phyloP scores from a whole-genome alignment of 2,113 vertebrate genomes.

The Rhinichthys klamathensis region DNA sequence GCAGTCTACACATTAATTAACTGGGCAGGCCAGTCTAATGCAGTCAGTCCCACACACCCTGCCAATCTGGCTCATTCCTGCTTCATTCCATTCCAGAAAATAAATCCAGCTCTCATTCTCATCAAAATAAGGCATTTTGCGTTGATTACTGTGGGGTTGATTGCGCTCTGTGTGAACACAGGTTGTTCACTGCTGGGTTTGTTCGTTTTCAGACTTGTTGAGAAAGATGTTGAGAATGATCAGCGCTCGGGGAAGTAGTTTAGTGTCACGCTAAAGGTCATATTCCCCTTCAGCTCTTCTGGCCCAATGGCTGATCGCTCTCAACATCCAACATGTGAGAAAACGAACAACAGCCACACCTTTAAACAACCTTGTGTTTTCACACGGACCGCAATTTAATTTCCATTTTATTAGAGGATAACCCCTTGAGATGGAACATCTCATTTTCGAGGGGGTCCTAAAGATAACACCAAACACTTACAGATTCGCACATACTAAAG shows the following conservation, averaged over 20 bases:
- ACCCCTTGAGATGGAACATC: too few species aligned
- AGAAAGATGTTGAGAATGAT: constrained; percentile 7
- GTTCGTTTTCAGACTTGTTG: not conserved
- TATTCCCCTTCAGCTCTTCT: not conserved
- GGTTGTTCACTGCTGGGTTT: not conserved
- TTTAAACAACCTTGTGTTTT: too few species aligned
- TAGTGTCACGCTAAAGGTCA: not conserved
- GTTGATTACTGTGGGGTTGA: constrained; percentile 43
- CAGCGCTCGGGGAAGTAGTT: not conserved
- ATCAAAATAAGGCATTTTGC: constrained; percentile 58
- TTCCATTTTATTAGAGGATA: too few species aligned
- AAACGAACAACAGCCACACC: not conserved
- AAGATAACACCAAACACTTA: too few species aligned
- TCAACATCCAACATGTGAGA: not conserved
- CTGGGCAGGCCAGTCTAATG: constrained; percentile 47
- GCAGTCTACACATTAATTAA: constrained; percentile 61
- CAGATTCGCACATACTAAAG: too few species aligned
- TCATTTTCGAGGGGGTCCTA: too few species aligned
- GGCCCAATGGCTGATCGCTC: not conserved
- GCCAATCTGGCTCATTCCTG: constrained; percentile 53
- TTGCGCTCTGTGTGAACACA: constrained; percentile 30
- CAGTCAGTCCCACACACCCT: constrained; percentile 39
- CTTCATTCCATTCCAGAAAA: constrained; percentile 38
- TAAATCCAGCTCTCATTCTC: constrained; percentile 50
- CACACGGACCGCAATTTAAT: too few species aligned